phyloP scores from a whole-genome alignment of 2,888 invertebrate genomes.

The Beris chalybata region DNA sequence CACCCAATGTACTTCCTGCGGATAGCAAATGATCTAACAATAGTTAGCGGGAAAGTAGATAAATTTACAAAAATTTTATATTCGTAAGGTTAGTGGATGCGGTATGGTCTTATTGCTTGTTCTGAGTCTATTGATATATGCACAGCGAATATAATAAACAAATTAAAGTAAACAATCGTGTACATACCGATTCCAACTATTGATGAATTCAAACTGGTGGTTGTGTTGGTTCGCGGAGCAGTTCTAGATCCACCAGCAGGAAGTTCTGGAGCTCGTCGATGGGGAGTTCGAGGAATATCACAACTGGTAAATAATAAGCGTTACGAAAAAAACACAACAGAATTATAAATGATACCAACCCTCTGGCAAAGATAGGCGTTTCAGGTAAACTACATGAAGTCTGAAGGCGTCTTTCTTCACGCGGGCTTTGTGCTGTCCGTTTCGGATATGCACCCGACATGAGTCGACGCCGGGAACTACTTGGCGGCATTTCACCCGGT shows the following conservation, averaged over 20 bases:
- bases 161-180: too few species aligned
- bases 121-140: neutral
- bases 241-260: constrained; percentile 58
- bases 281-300: constrained; percentile 82
- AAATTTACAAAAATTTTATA: constrained; percentile 8
- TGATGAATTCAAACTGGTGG: constrained; percentile 55
- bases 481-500: constrained; percentile 69
- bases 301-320: constrained; percentile 54
- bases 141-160: neutral
- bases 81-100: too few species aligned
- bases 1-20: constrained; percentile 61
- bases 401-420: constrained; percentile 69
- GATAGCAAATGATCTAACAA: constrained; percentile 39
- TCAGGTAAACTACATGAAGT: constrained; percentile 87
- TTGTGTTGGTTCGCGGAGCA: constrained; percentile 62
- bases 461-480: constrained; percentile 56
- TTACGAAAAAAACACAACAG: constrained; percentile 6
- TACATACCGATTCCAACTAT: constrained; percentile 52
- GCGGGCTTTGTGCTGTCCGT: constrained; percentile 60
- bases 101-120: too few species aligned
- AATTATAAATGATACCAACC: constrained; percentile 49
- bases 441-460: constrained; percentile 56
- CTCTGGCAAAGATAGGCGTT: constrained; percentile 83
- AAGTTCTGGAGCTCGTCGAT: constrained; percentile 62
- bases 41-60: constrained; percentile 19